Base-by-base conservation (phyloP, 2,113 vertebrate species). In the Sapajus apella region DNA sequence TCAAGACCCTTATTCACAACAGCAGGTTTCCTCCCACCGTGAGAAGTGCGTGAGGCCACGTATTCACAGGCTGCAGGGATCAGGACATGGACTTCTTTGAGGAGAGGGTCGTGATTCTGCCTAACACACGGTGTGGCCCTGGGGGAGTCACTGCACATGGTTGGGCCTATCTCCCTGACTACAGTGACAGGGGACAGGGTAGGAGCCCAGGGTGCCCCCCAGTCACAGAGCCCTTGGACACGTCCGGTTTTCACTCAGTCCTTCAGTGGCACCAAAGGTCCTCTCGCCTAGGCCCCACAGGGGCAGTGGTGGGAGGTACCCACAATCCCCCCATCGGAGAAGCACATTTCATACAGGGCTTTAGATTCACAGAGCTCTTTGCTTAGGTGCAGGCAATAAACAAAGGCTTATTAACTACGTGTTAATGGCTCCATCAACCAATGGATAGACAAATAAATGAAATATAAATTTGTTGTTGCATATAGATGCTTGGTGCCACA, bases 81-180 rank as follows among this genome's bases (percentile, higher is more conserved):
- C 3, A 61, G 87, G 75, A 14, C 6, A 0, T 12, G 61, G 52
- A 11, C 45, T 18, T 30, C 50, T 27, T 37, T 32, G 32, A 20
- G 66, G 14, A 4, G 14, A 35, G 14, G 30, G 83, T 8, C 66
- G 2, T 5, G 10, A 20, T 12, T 45, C 27, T 32, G 55, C 35
- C 66, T 5, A 21, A 23, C 30, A 47, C 17, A 5, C 0, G 5
- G 0, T 1, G 20, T 45, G 86, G 27, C n/a, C 58, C 61, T 8
- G 30, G 37, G 25, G 10, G 21, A 8, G 79, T 23, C 80, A 13
- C 3, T 2, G 13, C 8, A 3, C 12, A 0, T 0, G 11, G 35
- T 43, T 1, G 5, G 64, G 25, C 2, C 64, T 3, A 17, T 27
- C 8, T 64, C 56, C 61, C 61, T 37, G 56, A 70, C 82, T 52